Conservation (phyloP, 1,140 invertebrate genomes). For the Tetramorium simillimum region DNA sequence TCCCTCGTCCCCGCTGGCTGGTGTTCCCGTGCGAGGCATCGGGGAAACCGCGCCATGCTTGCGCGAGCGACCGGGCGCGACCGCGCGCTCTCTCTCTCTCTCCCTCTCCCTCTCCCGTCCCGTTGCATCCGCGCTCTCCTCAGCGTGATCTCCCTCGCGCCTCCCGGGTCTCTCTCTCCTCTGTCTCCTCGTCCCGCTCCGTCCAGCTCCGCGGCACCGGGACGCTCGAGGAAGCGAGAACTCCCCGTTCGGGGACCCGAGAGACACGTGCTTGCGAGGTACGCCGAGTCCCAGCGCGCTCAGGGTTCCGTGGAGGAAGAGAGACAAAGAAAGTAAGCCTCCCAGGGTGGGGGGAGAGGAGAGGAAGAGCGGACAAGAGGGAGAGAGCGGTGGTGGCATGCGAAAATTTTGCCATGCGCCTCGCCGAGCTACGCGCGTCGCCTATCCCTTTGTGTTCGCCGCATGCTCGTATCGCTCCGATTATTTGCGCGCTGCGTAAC, state of each 20-base stretch:
- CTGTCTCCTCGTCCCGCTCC: conserved; percentile 1
- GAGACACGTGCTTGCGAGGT: conserved; percentile 41
- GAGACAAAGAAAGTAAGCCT: conserved; percentile 10
- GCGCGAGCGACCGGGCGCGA: conserved; percentile 72
- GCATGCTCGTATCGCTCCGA: conserved; percentile 1
- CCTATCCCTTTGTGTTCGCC: conserved; percentile 46
- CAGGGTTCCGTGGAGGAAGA: background rate
- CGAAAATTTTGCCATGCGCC: conserved; percentile 58
- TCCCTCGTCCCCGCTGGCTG: background rate
- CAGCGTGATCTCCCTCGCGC: background rate
- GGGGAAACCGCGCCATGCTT: conserved; percentile 80
- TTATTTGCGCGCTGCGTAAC: conserved; percentile 23
- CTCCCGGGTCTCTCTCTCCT: background rate
- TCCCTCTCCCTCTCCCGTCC: background rate
- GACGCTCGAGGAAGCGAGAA: background rate
- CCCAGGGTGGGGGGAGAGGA: no score
- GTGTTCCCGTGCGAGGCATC: conserved; percentile 46
- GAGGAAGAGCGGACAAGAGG: background rate
- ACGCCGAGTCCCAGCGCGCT: background rate
- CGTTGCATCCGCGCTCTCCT: conserved; percentile 12
- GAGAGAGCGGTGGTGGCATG: conserved; percentile 1
- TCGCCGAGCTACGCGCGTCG: conserved; percentile 38
- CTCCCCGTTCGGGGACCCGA: background rate
- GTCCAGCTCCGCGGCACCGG: background rate
- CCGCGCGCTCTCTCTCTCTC: conserved; percentile 37